These are phyloP conservation scores for Onychomys leucogaster DNA, from an alignment of 2,797 vertebrate genomes.

Conservation along the genomic window DNA sequence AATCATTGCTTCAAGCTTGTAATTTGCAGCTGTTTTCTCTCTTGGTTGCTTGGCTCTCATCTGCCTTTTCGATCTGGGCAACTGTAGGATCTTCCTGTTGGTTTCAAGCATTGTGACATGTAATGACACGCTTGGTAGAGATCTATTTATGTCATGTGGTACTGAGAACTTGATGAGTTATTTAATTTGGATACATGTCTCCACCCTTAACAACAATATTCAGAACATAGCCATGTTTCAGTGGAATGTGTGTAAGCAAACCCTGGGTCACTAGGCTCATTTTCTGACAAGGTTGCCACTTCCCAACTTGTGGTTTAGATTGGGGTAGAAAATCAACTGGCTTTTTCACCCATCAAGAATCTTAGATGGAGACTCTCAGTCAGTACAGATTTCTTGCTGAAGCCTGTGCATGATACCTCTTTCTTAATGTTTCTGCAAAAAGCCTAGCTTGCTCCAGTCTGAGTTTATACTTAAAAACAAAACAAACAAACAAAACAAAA, in stretches of 20 bases:
- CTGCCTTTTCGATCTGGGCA: background rate
- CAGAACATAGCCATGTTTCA: background rate
- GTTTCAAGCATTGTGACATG: background rate
- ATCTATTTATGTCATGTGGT: background rate
- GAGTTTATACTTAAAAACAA: background rate
- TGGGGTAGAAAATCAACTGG: conserved; percentile 2
- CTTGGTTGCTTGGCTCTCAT: background rate
- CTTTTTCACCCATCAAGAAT: conserved; percentile 38
- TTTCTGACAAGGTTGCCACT: conserved; percentile 50
- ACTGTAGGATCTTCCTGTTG: background rate
- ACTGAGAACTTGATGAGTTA: background rate
- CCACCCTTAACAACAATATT: background rate
- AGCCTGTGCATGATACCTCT: background rate
- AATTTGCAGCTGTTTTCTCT: background rate
- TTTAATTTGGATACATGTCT: background rate
- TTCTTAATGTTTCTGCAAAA: background rate
- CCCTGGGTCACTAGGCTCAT: conserved; percentile 1
- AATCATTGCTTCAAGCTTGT: conserved; percentile 11
- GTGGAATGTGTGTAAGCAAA: conserved; percentile 44
- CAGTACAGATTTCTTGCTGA: conserved; percentile 15
- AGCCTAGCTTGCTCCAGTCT: background rate
- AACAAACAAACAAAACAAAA: too few relatives aligned
- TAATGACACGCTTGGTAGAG: background rate
- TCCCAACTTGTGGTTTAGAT: conserved; percentile 44
- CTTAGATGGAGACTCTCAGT: background rate